phyloP scores from a whole-genome alignment of 2,113 vertebrate species.

The Ptychochromis oligacanthus region DNA sequence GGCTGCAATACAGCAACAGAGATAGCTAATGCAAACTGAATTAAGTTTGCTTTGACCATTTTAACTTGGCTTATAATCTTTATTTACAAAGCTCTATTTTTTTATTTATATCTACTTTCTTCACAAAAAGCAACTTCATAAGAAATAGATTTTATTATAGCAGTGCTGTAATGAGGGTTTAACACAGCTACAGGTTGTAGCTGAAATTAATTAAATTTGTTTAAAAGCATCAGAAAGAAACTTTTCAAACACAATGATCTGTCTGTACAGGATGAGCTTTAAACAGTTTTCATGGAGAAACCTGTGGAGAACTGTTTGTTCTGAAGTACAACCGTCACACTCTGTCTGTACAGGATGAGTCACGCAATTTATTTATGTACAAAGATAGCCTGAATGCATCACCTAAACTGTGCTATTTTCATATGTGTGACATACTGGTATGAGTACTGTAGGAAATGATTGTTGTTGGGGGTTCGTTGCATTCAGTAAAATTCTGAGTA shows the following conservation, averaged over 20 bases:
- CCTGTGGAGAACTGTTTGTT: not conserved
- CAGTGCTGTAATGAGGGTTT: not conserved
- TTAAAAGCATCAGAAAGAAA: not conserved
- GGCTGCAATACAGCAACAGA: too few relatives aligned
- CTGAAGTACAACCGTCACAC: not conserved
- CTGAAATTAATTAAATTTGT: too few relatives aligned
- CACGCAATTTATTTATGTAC: not conserved
- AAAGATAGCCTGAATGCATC: not conserved
- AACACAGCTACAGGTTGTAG: too few relatives aligned
- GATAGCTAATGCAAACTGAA: too few relatives aligned
- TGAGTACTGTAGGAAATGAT: not conserved
- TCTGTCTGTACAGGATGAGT: not conserved
- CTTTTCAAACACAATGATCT: not conserved
- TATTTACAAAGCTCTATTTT: not conserved
- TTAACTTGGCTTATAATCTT: not conserved
- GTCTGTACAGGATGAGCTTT: not conserved
- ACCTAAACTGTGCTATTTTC: not conserved
- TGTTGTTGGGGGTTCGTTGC: not conserved
- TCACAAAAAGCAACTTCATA: not conserved
- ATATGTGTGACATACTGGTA: too few relatives aligned
- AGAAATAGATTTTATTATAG: not conserved
- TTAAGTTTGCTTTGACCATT: too few relatives aligned
- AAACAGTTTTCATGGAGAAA: not conserved
- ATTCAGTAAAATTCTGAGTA: not conserved
- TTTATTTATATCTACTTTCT: too few relatives aligned